Percentiles rank a stretch among this genome's conserved stretches.
Evolutionary conservation across 2,113 vertebrate species (phyloP).

Genomic region (Takifugu flavidus): DNA sequence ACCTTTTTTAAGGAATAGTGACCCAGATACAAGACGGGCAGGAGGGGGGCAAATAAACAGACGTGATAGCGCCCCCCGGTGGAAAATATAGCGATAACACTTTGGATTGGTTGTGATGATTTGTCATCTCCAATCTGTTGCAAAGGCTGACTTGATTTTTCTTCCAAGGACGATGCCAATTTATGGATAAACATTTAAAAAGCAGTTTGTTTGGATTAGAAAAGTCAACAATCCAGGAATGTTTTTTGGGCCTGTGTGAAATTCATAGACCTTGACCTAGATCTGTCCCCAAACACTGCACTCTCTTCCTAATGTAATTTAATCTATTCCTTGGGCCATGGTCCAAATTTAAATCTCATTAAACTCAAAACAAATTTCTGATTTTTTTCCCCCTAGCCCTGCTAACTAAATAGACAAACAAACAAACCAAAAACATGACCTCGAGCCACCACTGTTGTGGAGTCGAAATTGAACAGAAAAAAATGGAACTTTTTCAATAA

Average conservation of each 20-base stretch:
- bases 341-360: background rate
- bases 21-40: background rate
- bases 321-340: too few relatives aligned
- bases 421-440: constrained; percentile 6
- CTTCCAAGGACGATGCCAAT: too few relatives aligned
- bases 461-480: background rate
- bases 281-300: too few relatives aligned
- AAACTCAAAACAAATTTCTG: background rate
- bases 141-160: too few relatives aligned
- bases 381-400: background rate
- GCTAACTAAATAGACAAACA: background rate
- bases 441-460: background rate
- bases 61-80: background rate
- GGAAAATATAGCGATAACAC: background rate
- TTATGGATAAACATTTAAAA: too few relatives aligned
- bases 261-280: too few relatives aligned
- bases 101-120: background rate
- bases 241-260: too few relatives aligned
- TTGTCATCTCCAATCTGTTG: too few relatives aligned
- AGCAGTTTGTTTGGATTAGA: too few relatives aligned
- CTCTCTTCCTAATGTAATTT: too few relatives aligned
- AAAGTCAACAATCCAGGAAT: too few relatives aligned
- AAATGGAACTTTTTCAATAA: background rate
- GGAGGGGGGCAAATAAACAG: background rate
- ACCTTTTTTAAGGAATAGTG: background rate